These are phyloP conservation scores for Ceratina calcarata DNA, from an alignment of 1,140 invertebrate species.

Conservation along the genomic window DNA sequence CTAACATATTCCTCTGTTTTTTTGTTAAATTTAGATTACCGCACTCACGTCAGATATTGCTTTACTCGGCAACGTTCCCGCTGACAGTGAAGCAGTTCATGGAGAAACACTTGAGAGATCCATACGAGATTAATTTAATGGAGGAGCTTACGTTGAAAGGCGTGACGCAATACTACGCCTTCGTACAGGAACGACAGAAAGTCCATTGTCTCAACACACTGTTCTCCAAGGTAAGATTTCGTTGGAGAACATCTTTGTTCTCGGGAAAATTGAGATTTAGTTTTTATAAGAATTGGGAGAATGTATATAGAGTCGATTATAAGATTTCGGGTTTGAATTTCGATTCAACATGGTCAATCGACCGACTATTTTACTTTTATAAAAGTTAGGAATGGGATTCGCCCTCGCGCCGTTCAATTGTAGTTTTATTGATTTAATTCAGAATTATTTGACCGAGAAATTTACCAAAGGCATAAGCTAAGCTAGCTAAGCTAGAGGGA, in stretches of 20 bases:
- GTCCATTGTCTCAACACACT: conserved; percentile 99
- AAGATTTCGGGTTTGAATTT: not conserved
- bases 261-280: no score
- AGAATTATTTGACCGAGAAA: not conserved
- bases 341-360: no score
- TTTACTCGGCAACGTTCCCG: conserved; percentile 99
- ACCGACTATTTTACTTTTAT: no score
- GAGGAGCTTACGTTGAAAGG: conserved; percentile 99
- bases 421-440: no score
- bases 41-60: conserved; percentile 96
- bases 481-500: no score
- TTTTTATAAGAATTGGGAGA: no score
- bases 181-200: conserved; percentile 99
- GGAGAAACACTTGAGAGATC: conserved; percentile 97
- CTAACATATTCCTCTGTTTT: not conserved
- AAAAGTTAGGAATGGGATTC: no score
- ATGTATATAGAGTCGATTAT: not conserved
- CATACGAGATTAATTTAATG: conserved; percentile 99
- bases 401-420: no score
- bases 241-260: not conserved
- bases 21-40: conserved; percentile 85
- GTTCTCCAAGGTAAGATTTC: conserved; percentile 94
- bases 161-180: conserved; percentile 99
- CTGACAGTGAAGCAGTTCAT: conserved; percentile 99
- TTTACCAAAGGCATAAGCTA: no score